Base-by-base conservation (phyloP, 2,797 vertebrate genomes). In the Iguana delicatissima region DNA sequence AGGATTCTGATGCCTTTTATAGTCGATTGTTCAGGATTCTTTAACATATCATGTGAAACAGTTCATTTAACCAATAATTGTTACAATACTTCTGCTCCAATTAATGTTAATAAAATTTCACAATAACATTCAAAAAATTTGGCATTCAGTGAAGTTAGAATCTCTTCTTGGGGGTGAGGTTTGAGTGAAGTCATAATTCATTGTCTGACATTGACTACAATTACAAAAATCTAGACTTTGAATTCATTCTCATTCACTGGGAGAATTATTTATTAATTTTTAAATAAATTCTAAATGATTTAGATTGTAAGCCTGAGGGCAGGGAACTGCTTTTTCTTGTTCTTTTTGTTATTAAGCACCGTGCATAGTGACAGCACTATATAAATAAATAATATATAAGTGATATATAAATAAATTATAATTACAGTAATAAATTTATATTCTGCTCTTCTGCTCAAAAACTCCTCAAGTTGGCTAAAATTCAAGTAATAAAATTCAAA, bases 21-120 rank as follows among this genome's bases (percentile, higher is more conserved):
- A 13, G 14, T 0, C 50, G 50, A 4, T 10, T 38, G 18, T 42
- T 0, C 1, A 52, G 76, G 0, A 74, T 84, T 76, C 9, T 80
- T 67, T 87, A 81, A 82, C 62, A 18, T 55, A 38, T 73, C 38
- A 57, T 73, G 73, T 59, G 55, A 84, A 83, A 74, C 26, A 76
- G 38, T 46, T 2, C 64, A 73, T 35, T 87, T 64, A 0, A 0
- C 2, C 77, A 6, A 42, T 20, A 82, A 38, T 79, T 1, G 38
- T 3, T 72, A 6, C 32, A 46, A 32, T 52, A 46, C 0, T 3
- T 55, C 59, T 72, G 76, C 1, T 29, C 16, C 3, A 0, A 89
- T 89, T 26, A 2, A n/a, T 64, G 14, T 79, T 42, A 87, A 64
- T 57, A 22, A 85, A 73, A 55, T 18, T 1, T 74, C 18, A 38